Conservation (phyloP, 1,140 invertebrate genomes). For the Drosophila sucinea region DNA sequence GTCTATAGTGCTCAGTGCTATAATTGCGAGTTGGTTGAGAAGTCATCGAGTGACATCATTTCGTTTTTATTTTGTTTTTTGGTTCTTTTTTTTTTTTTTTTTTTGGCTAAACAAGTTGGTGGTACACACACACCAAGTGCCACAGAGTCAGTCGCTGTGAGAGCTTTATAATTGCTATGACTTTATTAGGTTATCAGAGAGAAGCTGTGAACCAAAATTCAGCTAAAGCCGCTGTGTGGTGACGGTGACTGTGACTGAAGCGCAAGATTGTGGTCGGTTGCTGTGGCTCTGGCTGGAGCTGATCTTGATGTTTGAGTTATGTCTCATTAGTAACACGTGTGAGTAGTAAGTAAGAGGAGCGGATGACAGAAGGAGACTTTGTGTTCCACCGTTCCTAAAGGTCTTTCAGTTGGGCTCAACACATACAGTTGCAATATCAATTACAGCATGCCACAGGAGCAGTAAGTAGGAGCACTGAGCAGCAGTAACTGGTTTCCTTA, state of each 20-base stretch:
- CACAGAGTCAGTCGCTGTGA: conserved; percentile 35
- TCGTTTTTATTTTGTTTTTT: conserved; percentile 66
- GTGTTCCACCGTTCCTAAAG: conserved; percentile 19
- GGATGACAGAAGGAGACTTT: conserved; percentile 3
- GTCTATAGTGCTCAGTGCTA: conserved; percentile 43
- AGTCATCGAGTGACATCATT: conserved; percentile 76
- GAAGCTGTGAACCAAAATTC: conserved; percentile 19
- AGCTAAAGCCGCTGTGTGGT: conserved; percentile 11
- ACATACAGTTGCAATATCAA: conserved; percentile 78
- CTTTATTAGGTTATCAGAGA: conserved; percentile 79
- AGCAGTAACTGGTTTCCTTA: conserved; percentile 73
- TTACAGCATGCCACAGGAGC: conserved; percentile 81
- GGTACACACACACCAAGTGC: not conserved
- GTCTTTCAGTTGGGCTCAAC: conserved; percentile 45
- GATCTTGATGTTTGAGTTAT: conserved; percentile 66
- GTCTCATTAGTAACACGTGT: conserved; percentile 80
- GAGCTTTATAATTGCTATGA: conserved; percentile 75
- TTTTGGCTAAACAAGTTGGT: conserved; percentile 52
- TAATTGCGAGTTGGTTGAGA: conserved; percentile 63
- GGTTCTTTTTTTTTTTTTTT: conserved; percentile 18
- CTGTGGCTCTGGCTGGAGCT: conserved; percentile 13
- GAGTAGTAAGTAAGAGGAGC: conserved; percentile 31
- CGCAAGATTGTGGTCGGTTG: not conserved
- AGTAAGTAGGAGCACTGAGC: conserved; percentile 49
- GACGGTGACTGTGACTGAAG: conserved; percentile 13